Conservation (phyloP, 1,140 invertebrate species). For the Homalodisca vitripennis region DNA sequence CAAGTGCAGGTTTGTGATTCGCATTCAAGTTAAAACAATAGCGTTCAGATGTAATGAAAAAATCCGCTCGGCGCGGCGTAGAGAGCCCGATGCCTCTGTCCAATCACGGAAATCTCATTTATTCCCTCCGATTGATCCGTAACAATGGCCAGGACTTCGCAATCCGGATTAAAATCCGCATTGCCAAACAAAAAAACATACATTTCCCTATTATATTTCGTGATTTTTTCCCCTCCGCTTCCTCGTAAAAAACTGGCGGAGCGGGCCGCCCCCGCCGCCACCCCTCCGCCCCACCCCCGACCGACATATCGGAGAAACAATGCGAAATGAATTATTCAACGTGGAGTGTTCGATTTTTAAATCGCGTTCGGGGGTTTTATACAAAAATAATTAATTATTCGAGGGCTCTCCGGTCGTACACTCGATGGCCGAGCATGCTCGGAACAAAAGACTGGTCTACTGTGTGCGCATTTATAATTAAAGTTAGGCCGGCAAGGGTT, state of each 20-base stretch:
- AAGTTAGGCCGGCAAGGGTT: conserved; percentile 28
- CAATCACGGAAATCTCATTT: conserved; percentile 30
- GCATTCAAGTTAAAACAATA: conserved; percentile 29
- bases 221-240: conserved; percentile 17
- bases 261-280: not conserved
- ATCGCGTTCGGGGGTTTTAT: conserved; percentile 28
- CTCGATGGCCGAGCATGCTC: conserved; percentile 10
- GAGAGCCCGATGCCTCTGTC: conserved; percentile 12
- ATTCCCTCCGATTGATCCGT: conserved; percentile 28
- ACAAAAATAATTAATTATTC: conserved; percentile 32
- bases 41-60: conserved; percentile 28
- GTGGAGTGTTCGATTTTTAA: conserved; percentile 26
- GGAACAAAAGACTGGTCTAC: conserved; percentile 25
- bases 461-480: conserved; percentile 28
- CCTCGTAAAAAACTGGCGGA: conserved; percentile 6
- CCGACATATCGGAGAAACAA: conserved; percentile 17
- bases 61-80: conserved; percentile 9
- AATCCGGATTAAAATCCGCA: conserved; percentile 26
- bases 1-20: conserved; percentile 25
- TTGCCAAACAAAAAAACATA: conserved; percentile 26
- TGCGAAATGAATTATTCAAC: conserved; percentile 29
- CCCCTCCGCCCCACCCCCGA: not conserved
- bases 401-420: not conserved
- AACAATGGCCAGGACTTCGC: conserved; percentile 27
- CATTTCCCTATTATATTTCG: conserved; percentile 27